A percentile compares a stretch with the other conserved stretches of the same genome.
These are phyloP conservation scores for Eudyptes chrysolophus DNA, from an alignment of 2,113 vertebrate species.

Conservation along the genomic window DNA sequence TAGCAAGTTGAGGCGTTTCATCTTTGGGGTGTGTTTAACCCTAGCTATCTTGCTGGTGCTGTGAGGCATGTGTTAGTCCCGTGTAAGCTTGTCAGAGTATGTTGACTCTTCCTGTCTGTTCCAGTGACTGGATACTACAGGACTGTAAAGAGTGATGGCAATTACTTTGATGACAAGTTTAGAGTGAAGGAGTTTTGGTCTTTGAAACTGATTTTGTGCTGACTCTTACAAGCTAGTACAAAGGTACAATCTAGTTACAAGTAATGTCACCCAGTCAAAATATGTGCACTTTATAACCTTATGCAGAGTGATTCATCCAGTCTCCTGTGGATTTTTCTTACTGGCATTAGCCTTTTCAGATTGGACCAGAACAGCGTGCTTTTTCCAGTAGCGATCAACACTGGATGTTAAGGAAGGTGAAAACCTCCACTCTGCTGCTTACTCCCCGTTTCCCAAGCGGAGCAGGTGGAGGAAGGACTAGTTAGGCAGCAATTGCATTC, in stretches of 20 bases:
- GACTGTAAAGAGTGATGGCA: background rate
- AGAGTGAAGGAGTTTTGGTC: background rate
- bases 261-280: background rate
- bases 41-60: background rate
- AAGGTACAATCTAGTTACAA: background rate
- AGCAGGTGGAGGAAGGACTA: background rate
- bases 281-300: background rate
- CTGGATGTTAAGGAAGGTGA: background rate
- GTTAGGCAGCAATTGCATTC: background rate
- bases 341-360: background rate
- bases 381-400: background rate
- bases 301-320: background rate
- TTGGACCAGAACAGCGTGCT: background rate
- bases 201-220: background rate
- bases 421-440: background rate
- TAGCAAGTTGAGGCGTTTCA: background rate
- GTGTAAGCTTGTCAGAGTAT: background rate
- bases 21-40: background rate
- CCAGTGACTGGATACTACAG: background rate
- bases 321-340: background rate
- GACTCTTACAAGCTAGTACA: background rate
- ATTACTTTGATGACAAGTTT: too few relatives aligned
- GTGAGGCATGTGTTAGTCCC: background rate
- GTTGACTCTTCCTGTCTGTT: background rate
- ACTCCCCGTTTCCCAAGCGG: background rate